phyloP scores from a whole-genome alignment of 1,140 invertebrate genomes.

The Holcopasites calliopsidis region DNA sequence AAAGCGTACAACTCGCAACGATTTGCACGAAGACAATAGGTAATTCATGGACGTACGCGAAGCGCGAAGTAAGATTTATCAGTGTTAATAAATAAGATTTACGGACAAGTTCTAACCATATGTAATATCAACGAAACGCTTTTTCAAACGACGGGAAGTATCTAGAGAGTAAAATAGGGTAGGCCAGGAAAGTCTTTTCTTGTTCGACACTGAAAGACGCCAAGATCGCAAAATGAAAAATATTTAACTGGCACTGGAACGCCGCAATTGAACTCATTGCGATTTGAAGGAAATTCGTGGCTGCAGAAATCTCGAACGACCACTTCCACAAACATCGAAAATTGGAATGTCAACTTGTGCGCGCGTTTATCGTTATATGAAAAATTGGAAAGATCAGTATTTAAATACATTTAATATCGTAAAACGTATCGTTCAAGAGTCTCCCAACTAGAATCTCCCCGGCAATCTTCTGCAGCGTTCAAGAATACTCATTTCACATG shows the following conservation, averaged over 20 bases:
- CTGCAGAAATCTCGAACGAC: too few species aligned
- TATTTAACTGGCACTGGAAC: too few species aligned
- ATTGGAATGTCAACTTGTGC: too few species aligned
- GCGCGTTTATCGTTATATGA: too few species aligned
- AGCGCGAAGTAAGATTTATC: neutral
- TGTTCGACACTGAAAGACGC: neutral
- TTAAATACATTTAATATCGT: too few species aligned
- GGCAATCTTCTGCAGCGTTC: too few species aligned
- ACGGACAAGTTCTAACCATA: neutral
- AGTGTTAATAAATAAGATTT: neutral
- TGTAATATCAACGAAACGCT: neutral
- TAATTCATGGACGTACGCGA: neutral
- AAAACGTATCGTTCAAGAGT: too few species aligned
- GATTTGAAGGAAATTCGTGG: too few species aligned
- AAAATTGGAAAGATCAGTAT: too few species aligned
- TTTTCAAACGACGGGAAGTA: neutral
- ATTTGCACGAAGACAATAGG: conserved; percentile 7
- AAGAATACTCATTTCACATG: neutral
- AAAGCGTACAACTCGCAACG: neutral
- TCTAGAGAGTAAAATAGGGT: neutral
- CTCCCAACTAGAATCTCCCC: too few species aligned
- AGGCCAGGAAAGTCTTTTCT: neutral
- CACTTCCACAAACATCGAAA: too few species aligned
- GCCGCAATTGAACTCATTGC: too few species aligned
- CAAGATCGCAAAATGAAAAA: neutral